These are phyloP conservation scores for Eulacestoma nigropectus DNA, from an alignment of 2,113 vertebrate genomes.

Conservation along the genomic window DNA sequence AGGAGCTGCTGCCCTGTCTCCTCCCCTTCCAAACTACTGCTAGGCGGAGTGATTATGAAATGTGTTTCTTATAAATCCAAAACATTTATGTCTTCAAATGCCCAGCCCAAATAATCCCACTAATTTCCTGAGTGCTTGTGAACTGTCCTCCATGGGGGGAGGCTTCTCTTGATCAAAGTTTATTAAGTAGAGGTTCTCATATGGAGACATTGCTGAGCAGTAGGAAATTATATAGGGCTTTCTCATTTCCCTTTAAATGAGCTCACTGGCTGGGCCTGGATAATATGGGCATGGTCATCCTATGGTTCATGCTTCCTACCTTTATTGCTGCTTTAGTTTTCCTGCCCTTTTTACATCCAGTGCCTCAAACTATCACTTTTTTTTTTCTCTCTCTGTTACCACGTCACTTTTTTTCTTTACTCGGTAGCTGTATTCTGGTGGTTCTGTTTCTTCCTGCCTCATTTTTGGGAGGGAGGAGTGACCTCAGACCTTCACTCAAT, in stretches of 20 bases:
- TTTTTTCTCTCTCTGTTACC: not conserved
- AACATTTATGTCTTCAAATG: slow-evolving; percentile 59
- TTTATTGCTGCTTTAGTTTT: not conserved
- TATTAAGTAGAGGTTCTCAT: slow-evolving; percentile 51
- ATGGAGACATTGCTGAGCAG: slow-evolving; percentile 35
- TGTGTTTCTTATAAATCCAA: slow-evolving; percentile 67
- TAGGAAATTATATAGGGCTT: slow-evolving; percentile 48
- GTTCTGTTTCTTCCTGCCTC: not conserved
- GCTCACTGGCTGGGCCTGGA: not conserved
- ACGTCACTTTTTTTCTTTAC: not conserved
- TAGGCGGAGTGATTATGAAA: slow-evolving; percentile 53
- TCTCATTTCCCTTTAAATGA: slow-evolving; percentile 60
- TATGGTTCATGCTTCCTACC: not conserved
- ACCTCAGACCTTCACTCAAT: not conserved
- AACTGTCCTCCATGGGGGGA: slow-evolving; percentile 33
- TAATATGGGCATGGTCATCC: slow-evolving; percentile 4
- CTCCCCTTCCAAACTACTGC: slow-evolving; percentile 48
- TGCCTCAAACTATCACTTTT: not conserved
- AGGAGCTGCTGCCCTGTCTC: slow-evolving; percentile 34
- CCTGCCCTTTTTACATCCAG: not conserved
- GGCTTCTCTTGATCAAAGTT: slow-evolving; percentile 49
- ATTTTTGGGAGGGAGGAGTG: not conserved
- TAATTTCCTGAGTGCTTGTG: slow-evolving; percentile 66
- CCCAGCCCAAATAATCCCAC: slow-evolving; percentile 47
- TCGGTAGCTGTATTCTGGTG: not conserved